Percentiles rank a stretch among this genome's conserved stretches.
Evolutionary conservation across 2,888 invertebrate genomes (phyloP).

Genomic region (Netelia melanura): DNA sequence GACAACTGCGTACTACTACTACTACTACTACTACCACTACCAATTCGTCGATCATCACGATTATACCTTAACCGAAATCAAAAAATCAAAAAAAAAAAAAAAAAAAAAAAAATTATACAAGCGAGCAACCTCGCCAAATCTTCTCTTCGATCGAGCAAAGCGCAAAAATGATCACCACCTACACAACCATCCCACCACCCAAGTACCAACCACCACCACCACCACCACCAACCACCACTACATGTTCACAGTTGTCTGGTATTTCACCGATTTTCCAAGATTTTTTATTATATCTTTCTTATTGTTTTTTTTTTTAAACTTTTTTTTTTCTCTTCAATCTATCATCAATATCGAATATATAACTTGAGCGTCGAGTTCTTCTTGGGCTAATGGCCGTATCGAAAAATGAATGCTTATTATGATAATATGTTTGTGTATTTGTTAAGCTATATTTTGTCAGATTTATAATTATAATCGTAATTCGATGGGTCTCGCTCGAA

Average conservation of each 20-base stretch:
- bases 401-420: neutral
- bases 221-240: constrained; percentile 81
- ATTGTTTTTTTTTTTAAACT: constrained; percentile 24
- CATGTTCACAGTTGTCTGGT: constrained; percentile 85
- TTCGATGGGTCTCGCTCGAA: constrained; percentile 57
- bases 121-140: constrained; percentile 79
- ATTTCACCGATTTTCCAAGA: constrained; percentile 84
- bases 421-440: neutral
- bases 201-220: constrained; percentile 77
- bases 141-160: constrained; percentile 84
- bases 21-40: constrained; percentile 78
- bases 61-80: constrained; percentile 71
- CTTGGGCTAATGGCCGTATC: constrained; percentile 41
- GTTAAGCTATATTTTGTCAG: neutral
- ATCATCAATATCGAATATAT: constrained; percentile 32
- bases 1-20: constrained; percentile 75
- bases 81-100: constrained; percentile 36
- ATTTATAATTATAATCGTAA: constrained; percentile 17
- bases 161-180: constrained; percentile 83
- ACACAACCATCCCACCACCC: constrained; percentile 84
- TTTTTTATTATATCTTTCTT: constrained; percentile 75
- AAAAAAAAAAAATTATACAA: constrained; percentile 45
- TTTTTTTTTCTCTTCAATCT: constrained; percentile 31
- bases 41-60: constrained; percentile 76
- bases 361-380: constrained; percentile 57